Evolutionary conservation across 2,113 vertebrate species (phyloP).

Genomic region (Chinchilla lanigera): DNA sequence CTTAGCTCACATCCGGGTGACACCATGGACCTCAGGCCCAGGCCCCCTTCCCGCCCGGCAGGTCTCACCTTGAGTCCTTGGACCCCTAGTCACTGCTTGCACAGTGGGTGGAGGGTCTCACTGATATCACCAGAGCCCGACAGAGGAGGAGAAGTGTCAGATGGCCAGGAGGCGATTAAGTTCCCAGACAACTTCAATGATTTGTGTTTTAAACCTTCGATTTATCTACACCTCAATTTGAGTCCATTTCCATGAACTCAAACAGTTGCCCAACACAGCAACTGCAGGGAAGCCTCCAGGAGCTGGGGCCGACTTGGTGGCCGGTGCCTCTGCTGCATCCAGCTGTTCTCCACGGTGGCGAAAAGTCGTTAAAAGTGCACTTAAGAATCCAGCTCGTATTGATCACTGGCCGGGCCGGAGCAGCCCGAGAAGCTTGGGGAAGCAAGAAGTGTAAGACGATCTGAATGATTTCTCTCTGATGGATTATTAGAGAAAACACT

Average conservation of each 20-base stretch:
- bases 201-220: conserved; percentile 55
- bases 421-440: neutral
- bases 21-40: neutral
- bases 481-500: conserved; percentile 59
- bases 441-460: neutral
- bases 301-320: conserved; percentile 56
- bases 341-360: conserved; percentile 3
- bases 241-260: neutral
- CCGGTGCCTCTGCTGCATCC: conserved; percentile 53
- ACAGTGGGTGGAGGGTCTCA: neutral
- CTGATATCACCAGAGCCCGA: neutral
- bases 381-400: conserved; percentile 57
- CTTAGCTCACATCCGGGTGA: rapidly evolving
- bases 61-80: neutral
- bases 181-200: conserved; percentile 49
- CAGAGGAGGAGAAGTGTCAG: neutral
- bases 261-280: conserved; percentile 33
- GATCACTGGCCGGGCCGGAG: conserved; percentile 26
- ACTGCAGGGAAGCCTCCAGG: conserved; percentile 35
- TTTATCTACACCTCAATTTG: conserved; percentile 31
- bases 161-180: neutral
- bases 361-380: conserved; percentile 79
- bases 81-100: rapidly evolving
- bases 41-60: neutral
- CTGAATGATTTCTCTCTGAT: conserved; percentile 35